These are phyloP conservation scores for Rhea americana DNA, from an alignment of 2,113 vertebrate species.

Conservation along the genomic window DNA sequence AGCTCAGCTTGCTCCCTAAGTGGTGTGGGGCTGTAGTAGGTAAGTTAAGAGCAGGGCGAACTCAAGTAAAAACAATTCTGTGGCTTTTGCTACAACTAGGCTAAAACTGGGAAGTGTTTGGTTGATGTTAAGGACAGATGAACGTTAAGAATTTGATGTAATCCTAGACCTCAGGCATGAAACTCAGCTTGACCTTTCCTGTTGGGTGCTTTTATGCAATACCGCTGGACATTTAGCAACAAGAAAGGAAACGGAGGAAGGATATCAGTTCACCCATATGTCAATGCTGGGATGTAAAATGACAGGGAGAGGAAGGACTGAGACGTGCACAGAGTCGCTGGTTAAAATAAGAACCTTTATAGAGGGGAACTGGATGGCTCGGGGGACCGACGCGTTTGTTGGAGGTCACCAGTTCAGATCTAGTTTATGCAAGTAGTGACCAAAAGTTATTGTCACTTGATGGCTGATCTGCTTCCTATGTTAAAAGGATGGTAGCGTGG, in stretches of 20 bases:
- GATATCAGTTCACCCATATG: conserved; percentile 71
- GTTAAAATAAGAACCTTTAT: conserved; percentile 40
- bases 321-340: conserved; percentile 16
- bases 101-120: conserved; percentile 73
- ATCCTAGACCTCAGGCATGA: conserved; percentile 80
- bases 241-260: conserved; percentile 77
- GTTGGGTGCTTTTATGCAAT: conserved; percentile 73
- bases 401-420: conserved; percentile 35
- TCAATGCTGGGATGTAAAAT: conserved; percentile 50
- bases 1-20: background rate
- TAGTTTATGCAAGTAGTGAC: conserved; percentile 12
- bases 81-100: conserved; percentile 29
- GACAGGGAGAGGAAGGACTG: conserved; percentile 65
- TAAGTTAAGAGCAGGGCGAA: background rate
- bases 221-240: conserved; percentile 76
- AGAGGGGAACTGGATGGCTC: conserved; percentile 18
- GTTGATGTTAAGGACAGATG: conserved; percentile 63
- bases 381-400: background rate
- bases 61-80: background rate
- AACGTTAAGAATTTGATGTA: conserved; percentile 80
- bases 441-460: background rate
- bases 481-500: background rate
- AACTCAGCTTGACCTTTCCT: conserved; percentile 80
- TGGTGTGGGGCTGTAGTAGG: conserved; percentile 1
- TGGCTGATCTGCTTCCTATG: background rate